Percentiles rank a stretch among this genome's conserved stretches.
phyloP scores from a whole-genome alignment of 2,888 invertebrate species.

The Danaus chrysippus region DNA sequence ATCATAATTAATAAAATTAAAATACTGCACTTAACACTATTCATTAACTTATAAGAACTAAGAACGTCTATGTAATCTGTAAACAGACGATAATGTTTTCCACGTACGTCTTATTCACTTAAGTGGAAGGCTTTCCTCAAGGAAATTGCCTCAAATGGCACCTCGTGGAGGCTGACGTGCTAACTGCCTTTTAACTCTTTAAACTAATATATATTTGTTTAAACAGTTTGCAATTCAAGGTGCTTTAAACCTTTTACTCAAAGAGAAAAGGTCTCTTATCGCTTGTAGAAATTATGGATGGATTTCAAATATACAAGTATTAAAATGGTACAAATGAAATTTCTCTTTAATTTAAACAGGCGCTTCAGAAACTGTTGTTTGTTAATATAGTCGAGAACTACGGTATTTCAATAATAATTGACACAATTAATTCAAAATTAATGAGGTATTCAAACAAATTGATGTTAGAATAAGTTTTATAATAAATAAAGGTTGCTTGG shows the following conservation, averaged over 20 bases:
- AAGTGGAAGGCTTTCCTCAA: conserved; percentile 38
- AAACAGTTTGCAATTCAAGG: not conserved
- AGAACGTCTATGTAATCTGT: conserved; percentile 2
- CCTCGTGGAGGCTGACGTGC: conserved; percentile 32
- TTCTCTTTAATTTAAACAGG: not conserved
- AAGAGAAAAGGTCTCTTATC: not conserved
- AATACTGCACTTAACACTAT: not conserved
- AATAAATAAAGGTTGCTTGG: too few species aligned
- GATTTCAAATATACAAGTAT: conserved; percentile 3
- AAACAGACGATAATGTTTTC: conserved; percentile 29
- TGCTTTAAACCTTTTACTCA: not conserved
- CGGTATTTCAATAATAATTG: not conserved
- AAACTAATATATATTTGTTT: conserved; percentile 8
- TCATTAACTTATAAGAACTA: conserved; percentile 5
- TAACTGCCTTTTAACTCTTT: conserved; percentile 41
- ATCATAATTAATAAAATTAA: too few species aligned
- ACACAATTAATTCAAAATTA: too few species aligned
- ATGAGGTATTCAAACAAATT: too few species aligned
- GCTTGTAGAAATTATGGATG: not conserved
- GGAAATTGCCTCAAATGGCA: conserved; percentile 43
- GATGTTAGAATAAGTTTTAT: too few species aligned
- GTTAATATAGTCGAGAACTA: not conserved
- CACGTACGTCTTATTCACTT: conserved; percentile 46
- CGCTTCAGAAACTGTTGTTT: not conserved
- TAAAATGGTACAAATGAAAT: conserved; percentile 5